A percentile compares a stretch with the other conserved stretches of the same genome.
Conservation (phyloP, 2,888 invertebrate species). For the Rapana venosa region DNA sequence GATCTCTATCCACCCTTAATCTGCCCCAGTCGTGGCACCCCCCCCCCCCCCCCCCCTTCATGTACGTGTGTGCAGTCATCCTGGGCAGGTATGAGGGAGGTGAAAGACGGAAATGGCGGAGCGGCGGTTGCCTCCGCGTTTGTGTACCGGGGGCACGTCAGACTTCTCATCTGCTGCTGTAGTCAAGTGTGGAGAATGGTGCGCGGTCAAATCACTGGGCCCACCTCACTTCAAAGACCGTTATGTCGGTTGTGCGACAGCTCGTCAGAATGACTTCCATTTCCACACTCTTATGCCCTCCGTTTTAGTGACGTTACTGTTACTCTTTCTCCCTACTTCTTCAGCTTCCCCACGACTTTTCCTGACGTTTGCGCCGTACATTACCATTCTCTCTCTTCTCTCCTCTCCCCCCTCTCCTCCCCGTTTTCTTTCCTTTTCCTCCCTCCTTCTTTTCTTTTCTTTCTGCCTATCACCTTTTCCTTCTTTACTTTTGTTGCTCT, state of each 20-base stretch:
- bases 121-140: background rate
- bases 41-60: background rate
- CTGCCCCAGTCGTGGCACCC: background rate
- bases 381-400: background rate
- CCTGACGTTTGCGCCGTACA: background rate
- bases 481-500: background rate
- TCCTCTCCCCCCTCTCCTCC: background rate
- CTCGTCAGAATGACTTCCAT: slow-evolving; percentile 36
- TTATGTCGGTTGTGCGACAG: background rate
- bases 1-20: background rate
- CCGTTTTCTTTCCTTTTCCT: background rate
- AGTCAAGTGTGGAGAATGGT: slow-evolving; percentile 35
- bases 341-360: background rate
- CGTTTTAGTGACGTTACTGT: background rate
- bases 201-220: slow-evolving; percentile 23
- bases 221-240: slow-evolving; percentile 13
- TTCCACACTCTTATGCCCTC: slow-evolving; percentile 30
- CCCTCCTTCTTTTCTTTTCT: background rate
- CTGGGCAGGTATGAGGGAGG: background rate
- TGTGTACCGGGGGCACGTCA: background rate
- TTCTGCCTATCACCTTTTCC: background rate
- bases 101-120: background rate
- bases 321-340: background rate
- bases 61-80: background rate
- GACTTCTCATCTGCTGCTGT: slow-evolving; percentile 25